Percentiles rank a stretch among this genome's conserved stretches.
Evolutionary conservation across 1,140 invertebrate genomes (phyloP).

Genomic region (Epicauta chinensis): DNA sequence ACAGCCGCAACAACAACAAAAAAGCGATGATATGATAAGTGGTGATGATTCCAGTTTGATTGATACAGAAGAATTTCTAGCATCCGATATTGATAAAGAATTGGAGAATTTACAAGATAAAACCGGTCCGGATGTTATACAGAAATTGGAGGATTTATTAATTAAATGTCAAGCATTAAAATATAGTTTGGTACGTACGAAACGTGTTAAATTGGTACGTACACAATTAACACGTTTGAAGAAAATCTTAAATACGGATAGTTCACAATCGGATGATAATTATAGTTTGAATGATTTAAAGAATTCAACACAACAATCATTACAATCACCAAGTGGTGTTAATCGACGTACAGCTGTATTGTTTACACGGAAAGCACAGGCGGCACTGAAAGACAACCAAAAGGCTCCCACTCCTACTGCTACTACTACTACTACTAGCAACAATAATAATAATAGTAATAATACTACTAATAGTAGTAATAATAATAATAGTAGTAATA

Average conservation of each 20-base stretch:
- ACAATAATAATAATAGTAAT: no score
- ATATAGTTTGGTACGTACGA: conserved; percentile 47
- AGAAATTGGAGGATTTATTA: conserved; percentile 49
- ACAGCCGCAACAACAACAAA: no score
- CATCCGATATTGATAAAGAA: conserved; percentile 48
- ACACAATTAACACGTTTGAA: conserved; percentile 43
- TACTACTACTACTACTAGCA: no score
- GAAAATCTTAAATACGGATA: conserved; percentile 28
- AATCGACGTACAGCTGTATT: conserved; percentile 78
- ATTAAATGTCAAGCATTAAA: conserved; percentile 49
- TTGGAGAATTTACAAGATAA: conserved; percentile 43
- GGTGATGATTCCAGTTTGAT: not conserved
- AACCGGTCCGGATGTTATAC: conserved; percentile 44
- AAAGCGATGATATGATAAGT: conserved; percentile 24
- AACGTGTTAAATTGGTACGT: conserved; percentile 49
- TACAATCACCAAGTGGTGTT: conserved; percentile 48
- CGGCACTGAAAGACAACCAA: conserved; percentile 43
- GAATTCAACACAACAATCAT: conserved; percentile 15
- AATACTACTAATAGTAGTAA: no score
- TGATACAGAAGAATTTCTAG: conserved; percentile 42
- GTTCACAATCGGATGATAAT: conserved; percentile 41
- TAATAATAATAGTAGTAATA: conserved; percentile 2
- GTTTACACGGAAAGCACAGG: conserved; percentile 68
- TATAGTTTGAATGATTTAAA: conserved; percentile 28
- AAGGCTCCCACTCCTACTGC: no score